A percentile compares a stretch with the other conserved stretches of the same genome.
Evolutionary conservation across 53 echinoderm and acorn worm genomes (phyloP).

Genomic region (Henricia sp.): DNA sequence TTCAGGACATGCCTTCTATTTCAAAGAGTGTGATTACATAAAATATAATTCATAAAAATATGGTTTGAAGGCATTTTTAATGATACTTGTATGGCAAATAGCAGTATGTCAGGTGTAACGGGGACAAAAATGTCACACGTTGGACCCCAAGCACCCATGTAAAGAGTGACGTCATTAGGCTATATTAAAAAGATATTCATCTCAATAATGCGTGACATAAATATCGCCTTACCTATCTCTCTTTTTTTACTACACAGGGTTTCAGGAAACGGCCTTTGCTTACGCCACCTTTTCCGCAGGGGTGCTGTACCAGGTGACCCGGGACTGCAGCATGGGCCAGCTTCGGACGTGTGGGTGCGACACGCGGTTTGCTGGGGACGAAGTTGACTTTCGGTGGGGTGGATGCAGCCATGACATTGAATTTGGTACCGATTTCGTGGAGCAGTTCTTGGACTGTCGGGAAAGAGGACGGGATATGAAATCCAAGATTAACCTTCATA

Average conservation of each 20-base stretch:
- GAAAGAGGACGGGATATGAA: conserved; percentile 80
- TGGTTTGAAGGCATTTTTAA: no score
- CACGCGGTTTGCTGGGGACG: conserved; percentile 75
- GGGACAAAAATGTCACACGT: no score
- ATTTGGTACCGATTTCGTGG: conserved; percentile 80
- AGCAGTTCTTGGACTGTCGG: conserved; percentile 80
- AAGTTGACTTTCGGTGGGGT: conserved; percentile 88
- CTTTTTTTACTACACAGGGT: conserved; percentile 54
- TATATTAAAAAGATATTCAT: neutral
- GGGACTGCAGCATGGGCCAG: conserved; percentile 88
- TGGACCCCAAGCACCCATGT: no score
- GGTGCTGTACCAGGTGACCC: conserved; percentile 86
- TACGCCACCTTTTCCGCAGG: conserved; percentile 91
- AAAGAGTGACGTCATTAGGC: neutral
- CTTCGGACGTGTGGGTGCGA: conserved; percentile 90
- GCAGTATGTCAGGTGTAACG: no score
- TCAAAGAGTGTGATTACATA: no score
- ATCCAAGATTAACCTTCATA: conserved; percentile 90
- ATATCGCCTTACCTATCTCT: neutral
- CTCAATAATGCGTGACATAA: neutral
- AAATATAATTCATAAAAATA: no score
- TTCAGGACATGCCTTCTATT: no score
- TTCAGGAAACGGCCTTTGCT: conserved; percentile 91
- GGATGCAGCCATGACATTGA: conserved; percentile 95
- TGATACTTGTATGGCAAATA: no score